These are phyloP conservation scores for Trachelus tabidus DNA, from an alignment of 2,888 invertebrate species.

Conservation along the genomic window DNA sequence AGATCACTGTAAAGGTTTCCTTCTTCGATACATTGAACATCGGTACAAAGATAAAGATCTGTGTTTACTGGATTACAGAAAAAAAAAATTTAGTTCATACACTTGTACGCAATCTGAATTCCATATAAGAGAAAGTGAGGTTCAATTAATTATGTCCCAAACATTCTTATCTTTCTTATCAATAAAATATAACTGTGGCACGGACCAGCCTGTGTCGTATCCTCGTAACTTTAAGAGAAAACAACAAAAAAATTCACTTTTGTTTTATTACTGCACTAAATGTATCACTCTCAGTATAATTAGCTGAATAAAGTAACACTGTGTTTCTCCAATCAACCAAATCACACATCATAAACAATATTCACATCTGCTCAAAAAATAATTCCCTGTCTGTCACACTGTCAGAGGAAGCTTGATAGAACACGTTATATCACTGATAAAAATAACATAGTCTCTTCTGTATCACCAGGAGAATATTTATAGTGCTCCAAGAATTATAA, in stretches of 20 bases:
- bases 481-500: background rate
- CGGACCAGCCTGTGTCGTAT: background rate
- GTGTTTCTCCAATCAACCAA: background rate
- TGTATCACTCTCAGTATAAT: background rate
- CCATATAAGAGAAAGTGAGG: background rate
- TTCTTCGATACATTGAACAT: background rate
- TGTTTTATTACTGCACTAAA: background rate
- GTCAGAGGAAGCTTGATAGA: background rate
- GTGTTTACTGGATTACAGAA: background rate
- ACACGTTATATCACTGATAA: background rate
- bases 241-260: background rate
- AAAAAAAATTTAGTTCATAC: background rate
- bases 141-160: background rate
- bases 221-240: background rate
- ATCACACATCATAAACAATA: background rate
- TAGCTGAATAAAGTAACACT: background rate
- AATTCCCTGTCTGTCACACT: background rate
- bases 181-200: background rate
- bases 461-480: background rate
- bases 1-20: background rate
- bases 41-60: background rate
- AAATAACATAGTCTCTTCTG: background rate
- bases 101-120: background rate
- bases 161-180: background rate
- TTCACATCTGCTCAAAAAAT: background rate